Base-by-base conservation (phyloP, 2,797 vertebrate species). In the Bradypodion pumilum region DNA sequence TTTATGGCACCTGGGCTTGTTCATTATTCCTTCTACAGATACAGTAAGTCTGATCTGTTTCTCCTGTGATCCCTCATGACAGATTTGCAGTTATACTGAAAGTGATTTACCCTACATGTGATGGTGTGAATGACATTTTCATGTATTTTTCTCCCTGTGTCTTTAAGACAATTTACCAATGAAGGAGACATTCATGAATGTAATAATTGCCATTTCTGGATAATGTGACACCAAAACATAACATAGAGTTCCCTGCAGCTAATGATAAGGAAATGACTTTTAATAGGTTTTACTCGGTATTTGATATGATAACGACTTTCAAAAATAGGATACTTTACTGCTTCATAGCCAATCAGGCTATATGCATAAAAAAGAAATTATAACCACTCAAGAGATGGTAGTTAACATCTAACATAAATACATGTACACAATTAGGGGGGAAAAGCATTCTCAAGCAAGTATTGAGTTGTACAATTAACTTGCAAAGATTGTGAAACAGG, bases 11-110 rank as follows among this genome's bases (percentile, higher is more conserved):
- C 44, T 46, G 44, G 80, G 2, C 4, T 8, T 32, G 81, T 88
- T 52, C 72, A 40, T 1, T 1, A 5, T 70, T 74, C 77, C 74
- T 78, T 73, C 63, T 12, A 37, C 25, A 69, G 7, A 4, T 82
- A 82, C 1, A 44, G n/a, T 37, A 63, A 60, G 29, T 8, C 66
- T 89, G 13, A 56, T 85, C 74, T 83, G 15, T 42, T 81, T 5
- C 81, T 87, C 23, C 60, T 23, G 1, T 56, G 73, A 84, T 87
- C 44, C 63, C 7, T 82, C 60, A n/a, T 85, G 35, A 79, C 85
- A 60, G 23, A 82, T 87, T 42, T 86, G 46, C 85, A 80, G 44
- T 80, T 79, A 62, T 42, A 79, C 77, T 80, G 89, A n/a, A 83
- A 88, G 37, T 85, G 74, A 83, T 25, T 72, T 83, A 78, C 21